Percentiles rank a stretch among this genome's conserved stretches.
phyloP scores from a whole-genome alignment of 1,140 invertebrate species.

The Leptinotarsa texana region DNA sequence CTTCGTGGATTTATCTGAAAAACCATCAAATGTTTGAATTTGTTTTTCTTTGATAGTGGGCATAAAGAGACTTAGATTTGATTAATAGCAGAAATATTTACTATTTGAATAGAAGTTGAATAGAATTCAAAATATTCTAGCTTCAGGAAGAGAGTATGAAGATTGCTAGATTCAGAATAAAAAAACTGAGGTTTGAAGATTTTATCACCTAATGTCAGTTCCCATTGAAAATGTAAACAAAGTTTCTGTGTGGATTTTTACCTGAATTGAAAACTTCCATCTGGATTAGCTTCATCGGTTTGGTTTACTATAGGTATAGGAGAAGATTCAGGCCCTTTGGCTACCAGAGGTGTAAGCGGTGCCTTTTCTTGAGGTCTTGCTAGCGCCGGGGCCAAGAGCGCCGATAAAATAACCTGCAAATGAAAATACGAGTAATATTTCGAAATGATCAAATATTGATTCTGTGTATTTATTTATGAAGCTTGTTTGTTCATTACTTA shows the following conservation, averaged over 20 bases:
- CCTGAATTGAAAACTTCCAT: constrained; percentile 65
- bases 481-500: not conserved
- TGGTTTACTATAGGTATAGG: constrained; percentile 66
- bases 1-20: no score
- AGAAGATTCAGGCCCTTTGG: constrained; percentile 51
- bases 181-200: no score
- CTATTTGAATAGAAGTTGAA: no score
- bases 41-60: no score
- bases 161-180: no score
- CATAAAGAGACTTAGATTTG: no score
- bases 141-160: no score
- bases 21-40: no score
- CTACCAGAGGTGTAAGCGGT: not conserved
- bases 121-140: no score
- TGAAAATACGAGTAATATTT: not conserved
- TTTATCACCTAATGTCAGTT: no score
- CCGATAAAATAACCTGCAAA: constrained; percentile 33
- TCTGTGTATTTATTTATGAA: not conserved
- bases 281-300: constrained; percentile 65
- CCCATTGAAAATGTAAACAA: no score
- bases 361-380: constrained; percentile 33
- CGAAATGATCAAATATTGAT: not conserved
- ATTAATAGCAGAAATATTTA: no score
- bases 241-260: not conserved
- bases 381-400: constrained; percentile 22